A percentile compares a stretch with the other conserved stretches of the same genome.
Evolutionary conservation across 2,888 invertebrate species (phyloP).

Genomic region (Ceriagrion tenellum): DNA sequence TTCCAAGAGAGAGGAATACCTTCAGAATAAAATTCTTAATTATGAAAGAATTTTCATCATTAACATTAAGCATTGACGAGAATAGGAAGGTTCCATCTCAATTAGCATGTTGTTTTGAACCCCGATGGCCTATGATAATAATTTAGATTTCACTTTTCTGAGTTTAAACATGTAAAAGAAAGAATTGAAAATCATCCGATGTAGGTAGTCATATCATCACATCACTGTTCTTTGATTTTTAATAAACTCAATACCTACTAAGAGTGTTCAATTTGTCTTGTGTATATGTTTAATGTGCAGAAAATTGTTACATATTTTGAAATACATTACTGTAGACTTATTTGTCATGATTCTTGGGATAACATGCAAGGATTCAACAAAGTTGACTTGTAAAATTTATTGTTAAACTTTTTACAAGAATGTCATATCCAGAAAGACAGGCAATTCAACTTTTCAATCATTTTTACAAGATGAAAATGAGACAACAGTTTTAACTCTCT

Average conservation of each 20-base stretch:
- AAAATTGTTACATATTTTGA: constrained; percentile 16
- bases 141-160: background rate
- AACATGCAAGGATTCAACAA: background rate
- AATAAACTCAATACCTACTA: background rate
- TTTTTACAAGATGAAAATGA: background rate
- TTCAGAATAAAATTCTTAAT: background rate
- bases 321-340: background rate
- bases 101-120: background rate
- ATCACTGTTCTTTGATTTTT: background rate
- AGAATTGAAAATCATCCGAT: background rate
- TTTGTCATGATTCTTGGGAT: constrained; percentile 2
- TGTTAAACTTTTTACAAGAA: background rate
- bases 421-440: background rate
- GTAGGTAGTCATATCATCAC: constrained; percentile 2
- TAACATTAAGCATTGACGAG: background rate
- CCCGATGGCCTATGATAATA: background rate
- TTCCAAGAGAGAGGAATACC: background rate
- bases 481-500: background rate
- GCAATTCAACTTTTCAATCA: background rate
- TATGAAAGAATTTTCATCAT: background rate
- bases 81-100: background rate
- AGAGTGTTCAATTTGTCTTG: constrained; percentile 21
- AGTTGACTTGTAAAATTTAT: background rate
- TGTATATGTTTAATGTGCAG: constrained; percentile 19
- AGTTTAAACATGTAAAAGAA: background rate